A percentile compares a stretch with the other conserved stretches of the same genome.
Evolutionary conservation across 2,888 invertebrate species (phyloP).

Genomic region (Toxonevra muliebris): DNA sequence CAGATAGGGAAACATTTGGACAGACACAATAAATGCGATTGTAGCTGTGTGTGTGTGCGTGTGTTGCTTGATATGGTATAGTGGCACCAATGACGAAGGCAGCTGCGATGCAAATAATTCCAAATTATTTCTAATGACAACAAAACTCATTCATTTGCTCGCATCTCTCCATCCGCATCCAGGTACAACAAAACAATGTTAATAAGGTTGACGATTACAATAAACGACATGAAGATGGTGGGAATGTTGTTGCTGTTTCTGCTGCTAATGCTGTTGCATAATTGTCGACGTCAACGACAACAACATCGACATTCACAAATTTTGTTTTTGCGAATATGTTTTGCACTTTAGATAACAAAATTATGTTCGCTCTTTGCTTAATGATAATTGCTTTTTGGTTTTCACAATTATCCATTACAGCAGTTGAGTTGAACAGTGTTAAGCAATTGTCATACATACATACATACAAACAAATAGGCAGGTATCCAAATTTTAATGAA

Average conservation of each 20-base stretch:
- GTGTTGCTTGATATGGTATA: no score
- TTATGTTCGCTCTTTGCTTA: conserved; percentile 28
- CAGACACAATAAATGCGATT: no score
- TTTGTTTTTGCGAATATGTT: conserved; percentile 1
- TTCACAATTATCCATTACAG: not conserved
- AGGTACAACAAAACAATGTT: conserved; percentile 2
- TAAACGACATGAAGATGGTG: not conserved
- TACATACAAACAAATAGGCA: not conserved
- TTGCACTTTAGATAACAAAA: conserved; percentile 31
- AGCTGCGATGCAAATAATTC: no score
- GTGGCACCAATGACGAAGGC: no score
- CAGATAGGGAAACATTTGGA: no score
- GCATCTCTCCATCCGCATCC: no score
- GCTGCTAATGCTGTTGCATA: not conserved
- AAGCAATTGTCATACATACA: not conserved
- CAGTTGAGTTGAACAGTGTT: not conserved
- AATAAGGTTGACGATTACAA: no score
- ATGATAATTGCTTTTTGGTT: conserved; percentile 31
- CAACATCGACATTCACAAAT: not conserved
- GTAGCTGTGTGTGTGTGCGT: no score
- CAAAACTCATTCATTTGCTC: conserved; percentile 4
- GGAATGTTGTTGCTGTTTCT: not conserved
- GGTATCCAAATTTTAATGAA: not conserved
- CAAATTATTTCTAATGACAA: conserved; percentile 11
- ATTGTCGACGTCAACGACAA: not conserved